These are phyloP conservation scores for Acronicta psi DNA, from an alignment of 2,888 invertebrate species.

Conservation along the genomic window DNA sequence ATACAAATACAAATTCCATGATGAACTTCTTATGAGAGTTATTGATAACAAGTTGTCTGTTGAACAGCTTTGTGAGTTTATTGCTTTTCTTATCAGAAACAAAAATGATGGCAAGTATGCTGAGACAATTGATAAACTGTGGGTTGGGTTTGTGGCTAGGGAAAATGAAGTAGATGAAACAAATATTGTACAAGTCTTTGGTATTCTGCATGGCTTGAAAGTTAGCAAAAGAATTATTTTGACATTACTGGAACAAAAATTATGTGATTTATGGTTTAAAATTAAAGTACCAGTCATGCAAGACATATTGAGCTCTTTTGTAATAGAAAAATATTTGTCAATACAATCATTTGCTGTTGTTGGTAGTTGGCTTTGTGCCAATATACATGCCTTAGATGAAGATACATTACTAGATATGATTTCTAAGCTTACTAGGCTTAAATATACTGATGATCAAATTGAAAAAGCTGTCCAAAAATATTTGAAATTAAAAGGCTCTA, in stretches of 20 bases:
- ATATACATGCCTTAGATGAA: constrained; percentile 90
- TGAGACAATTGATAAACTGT: constrained; percentile 90
- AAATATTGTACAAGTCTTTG: constrained; percentile 89
- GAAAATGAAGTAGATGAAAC: constrained; percentile 88
- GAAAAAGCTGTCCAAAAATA: constrained; percentile 90
- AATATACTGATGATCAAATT: constrained; percentile 88
- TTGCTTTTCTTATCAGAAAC: constrained; percentile 86
- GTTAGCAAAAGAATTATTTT: constrained; percentile 89
- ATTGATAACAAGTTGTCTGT: constrained; percentile 89
- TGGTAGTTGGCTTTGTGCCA: constrained; percentile 89
- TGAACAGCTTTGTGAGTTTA: constrained; percentile 89
- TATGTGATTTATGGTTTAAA: constrained; percentile 88
- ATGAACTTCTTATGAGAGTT: constrained; percentile 90
- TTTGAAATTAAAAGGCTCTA: constrained; percentile 85
- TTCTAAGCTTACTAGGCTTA: constrained; percentile 85
- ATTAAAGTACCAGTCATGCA: constrained; percentile 82
- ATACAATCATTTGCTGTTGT: constrained; percentile 78
- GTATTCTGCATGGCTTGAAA: constrained; percentile 88
- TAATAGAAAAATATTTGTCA: constrained; percentile 77
- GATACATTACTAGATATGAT: constrained; percentile 87
- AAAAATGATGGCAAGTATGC: constrained; percentile 81
- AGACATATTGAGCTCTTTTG: constrained; percentile 82
- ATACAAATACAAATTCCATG: constrained; percentile 87
- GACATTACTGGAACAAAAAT: constrained; percentile 88
- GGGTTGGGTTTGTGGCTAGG: constrained; percentile 90